Percentiles rank a stretch among this genome's conserved stretches.
Evolutionary conservation across 1,140 invertebrate species (phyloP).

Genomic region (Anoplolepis gracilipes): DNA sequence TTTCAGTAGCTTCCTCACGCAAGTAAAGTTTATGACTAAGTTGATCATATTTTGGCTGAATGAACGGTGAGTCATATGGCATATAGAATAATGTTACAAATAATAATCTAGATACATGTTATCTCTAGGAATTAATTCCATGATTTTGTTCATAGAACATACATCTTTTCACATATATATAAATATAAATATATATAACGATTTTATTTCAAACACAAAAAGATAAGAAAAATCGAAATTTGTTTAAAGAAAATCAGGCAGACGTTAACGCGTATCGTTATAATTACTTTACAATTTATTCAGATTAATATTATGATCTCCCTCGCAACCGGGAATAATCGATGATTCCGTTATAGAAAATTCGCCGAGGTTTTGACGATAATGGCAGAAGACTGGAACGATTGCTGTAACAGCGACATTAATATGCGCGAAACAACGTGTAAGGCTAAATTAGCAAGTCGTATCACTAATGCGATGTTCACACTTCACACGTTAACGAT

Average conservation of each 20-base stretch:
- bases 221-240: not conserved
- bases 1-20: constrained; percentile 41
- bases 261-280: not conserved
- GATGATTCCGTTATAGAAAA: constrained; percentile 11
- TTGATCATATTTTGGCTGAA: constrained; percentile 51
- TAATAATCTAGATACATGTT: not conserved
- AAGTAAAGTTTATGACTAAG: constrained; percentile 29
- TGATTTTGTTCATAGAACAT: not conserved
- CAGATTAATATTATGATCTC: not conserved
- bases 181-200: not conserved
- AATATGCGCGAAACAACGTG: constrained; percentile 2
- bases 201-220: not conserved
- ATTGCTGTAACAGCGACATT: not conserved
- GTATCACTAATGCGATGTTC: constrained; percentile 40
- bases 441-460: constrained; percentile 17
- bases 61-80: constrained; percentile 5
- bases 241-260: not conserved
- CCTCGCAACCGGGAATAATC: not conserved
- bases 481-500: constrained; percentile 39
- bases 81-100: not conserved
- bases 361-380: constrained; percentile 28
- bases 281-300: not conserved
- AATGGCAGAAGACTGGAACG: constrained; percentile 50
- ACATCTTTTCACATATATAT: not conserved
- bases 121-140: not conserved